A percentile compares a stretch with the other conserved stretches of the same genome.
Evolutionary conservation across 2,888 invertebrate species (phyloP).

Genomic region (Ormia ochracea): DNA sequence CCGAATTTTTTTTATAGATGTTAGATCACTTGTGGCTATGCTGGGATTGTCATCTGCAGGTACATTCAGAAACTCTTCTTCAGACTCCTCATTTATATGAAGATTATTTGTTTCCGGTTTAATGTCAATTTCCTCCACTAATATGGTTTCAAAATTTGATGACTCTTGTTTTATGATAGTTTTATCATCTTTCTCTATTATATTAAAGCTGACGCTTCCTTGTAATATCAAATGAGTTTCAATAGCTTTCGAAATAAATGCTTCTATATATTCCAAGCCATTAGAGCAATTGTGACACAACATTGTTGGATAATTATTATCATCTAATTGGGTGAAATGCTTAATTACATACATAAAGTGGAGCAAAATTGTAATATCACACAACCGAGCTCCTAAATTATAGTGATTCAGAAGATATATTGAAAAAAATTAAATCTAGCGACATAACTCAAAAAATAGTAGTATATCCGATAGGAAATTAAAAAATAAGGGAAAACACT

Average conservation of each 20-base stretch:
- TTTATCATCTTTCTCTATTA: not conserved
- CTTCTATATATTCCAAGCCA: conserved; percentile 8
- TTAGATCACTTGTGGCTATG: not conserved
- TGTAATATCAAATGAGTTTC: not conserved
- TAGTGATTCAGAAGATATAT: too few relatives aligned
- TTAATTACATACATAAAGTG: too few relatives aligned
- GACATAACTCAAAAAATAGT: too few relatives aligned
- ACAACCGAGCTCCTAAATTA: too few relatives aligned
- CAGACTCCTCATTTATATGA: not conserved
- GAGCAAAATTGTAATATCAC: too few relatives aligned
- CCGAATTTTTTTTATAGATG: not conserved
- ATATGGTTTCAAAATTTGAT: not conserved
- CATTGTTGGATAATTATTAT: not conserved
- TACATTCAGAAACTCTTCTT: not conserved
- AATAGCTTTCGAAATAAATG: conserved; percentile 25
- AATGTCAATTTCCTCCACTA: not conserved
- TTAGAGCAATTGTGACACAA: conserved; percentile 28
- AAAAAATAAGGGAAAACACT: too few relatives aligned
- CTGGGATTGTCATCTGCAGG: not conserved
- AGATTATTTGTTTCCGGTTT: not conserved
- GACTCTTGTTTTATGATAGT: not conserved
- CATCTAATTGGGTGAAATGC: too few relatives aligned
- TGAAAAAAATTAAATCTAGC: too few relatives aligned
- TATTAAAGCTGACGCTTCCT: not conserved
- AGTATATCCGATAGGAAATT: too few relatives aligned